Evolutionary conservation across 2,113 vertebrate species (phyloP).

Genomic region (Archilochus colubris): DNA sequence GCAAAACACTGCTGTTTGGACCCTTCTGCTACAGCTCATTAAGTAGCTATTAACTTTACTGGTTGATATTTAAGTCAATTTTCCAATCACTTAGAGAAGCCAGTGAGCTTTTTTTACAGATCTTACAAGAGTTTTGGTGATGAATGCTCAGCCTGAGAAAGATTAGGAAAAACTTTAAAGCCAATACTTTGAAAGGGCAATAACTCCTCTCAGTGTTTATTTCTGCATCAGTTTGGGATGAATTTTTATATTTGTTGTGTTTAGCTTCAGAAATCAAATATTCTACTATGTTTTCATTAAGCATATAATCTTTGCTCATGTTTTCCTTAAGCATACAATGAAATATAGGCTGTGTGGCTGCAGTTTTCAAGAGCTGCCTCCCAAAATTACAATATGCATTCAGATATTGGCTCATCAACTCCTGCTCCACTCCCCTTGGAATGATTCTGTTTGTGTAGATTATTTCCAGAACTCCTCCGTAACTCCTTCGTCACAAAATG

Average conservation of each 20-base stretch:
- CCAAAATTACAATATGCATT: not conserved
- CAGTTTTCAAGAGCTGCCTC: not conserved
- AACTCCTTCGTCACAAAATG: not conserved
- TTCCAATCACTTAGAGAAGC: not conserved
- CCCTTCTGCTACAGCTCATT: not conserved
- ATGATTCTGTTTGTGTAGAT: not conserved
- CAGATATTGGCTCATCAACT: not conserved
- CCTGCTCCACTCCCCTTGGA: not conserved
- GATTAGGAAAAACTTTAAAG: not conserved
- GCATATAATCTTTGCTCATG: not conserved
- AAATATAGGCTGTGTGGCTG: not conserved
- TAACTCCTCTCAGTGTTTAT: not conserved
- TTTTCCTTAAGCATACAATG: not conserved
- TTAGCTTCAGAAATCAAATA: not conserved
- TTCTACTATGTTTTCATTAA: not conserved
- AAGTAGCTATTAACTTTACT: not conserved
- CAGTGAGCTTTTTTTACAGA: not conserved
- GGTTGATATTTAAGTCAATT: not conserved
- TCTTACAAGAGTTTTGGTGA: not conserved
- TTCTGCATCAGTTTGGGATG: not conserved
- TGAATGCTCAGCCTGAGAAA: not conserved
- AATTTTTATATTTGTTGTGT: not conserved
- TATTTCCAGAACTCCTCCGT: not conserved
- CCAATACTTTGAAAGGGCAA: not conserved
- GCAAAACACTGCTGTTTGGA: fast-evolving